Evolutionary conservation across 2,797 vertebrate genomes (phyloP).

Genomic region (Ctenopoma multispine): DNA sequence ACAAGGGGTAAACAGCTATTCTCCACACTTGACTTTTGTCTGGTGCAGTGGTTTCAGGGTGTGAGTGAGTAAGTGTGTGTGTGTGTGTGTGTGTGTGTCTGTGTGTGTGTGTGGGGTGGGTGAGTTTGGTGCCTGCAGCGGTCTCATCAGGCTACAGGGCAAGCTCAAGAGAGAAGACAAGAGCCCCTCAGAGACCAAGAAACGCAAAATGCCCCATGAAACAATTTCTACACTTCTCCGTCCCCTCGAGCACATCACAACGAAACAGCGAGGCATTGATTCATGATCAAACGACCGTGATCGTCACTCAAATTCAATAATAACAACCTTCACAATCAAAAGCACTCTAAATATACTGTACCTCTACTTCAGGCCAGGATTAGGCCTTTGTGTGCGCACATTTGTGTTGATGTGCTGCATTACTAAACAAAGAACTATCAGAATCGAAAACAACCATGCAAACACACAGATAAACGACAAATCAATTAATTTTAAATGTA

Average conservation of each 20-base stretch:
- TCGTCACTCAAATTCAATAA: slow-evolving; percentile 86
- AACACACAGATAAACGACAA: slow-evolving; percentile 75
- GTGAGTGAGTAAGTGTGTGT: slow-evolving; percentile 35
- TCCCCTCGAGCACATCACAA: slow-evolving; percentile 72
- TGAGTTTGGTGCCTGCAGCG: slow-evolving; percentile 62
- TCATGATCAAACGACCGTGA: slow-evolving; percentile 83
- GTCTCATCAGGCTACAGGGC: slow-evolving; percentile 72
- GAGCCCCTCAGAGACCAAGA: slow-evolving; percentile 60
- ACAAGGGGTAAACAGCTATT: slow-evolving; percentile 76
- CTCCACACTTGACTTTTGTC: slow-evolving; percentile 70
- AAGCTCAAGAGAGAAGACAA: slow-evolving; percentile 73
- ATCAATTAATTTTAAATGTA: slow-evolving; percentile 77
- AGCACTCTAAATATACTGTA: slow-evolving; percentile 78
- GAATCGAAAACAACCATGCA: slow-evolving; percentile 77
- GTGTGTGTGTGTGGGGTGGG: slow-evolving; percentile 41
- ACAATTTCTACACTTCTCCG: slow-evolving; percentile 81
- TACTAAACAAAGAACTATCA: slow-evolving; percentile 79
- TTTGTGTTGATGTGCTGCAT: slow-evolving; percentile 78
- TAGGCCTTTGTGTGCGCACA: slow-evolving; percentile 78
- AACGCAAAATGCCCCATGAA: slow-evolving; percentile 74
- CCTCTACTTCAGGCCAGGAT: slow-evolving; percentile 81
- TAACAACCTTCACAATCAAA: slow-evolving; percentile 80
- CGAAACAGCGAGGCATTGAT: slow-evolving; percentile 77
- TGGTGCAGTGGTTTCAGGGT: slow-evolving; percentile 58
- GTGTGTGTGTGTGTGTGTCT: slow-evolving; percentile 15